Conservation (phyloP, 2,797 vertebrate genomes). For the Molossus molossus region DNA sequence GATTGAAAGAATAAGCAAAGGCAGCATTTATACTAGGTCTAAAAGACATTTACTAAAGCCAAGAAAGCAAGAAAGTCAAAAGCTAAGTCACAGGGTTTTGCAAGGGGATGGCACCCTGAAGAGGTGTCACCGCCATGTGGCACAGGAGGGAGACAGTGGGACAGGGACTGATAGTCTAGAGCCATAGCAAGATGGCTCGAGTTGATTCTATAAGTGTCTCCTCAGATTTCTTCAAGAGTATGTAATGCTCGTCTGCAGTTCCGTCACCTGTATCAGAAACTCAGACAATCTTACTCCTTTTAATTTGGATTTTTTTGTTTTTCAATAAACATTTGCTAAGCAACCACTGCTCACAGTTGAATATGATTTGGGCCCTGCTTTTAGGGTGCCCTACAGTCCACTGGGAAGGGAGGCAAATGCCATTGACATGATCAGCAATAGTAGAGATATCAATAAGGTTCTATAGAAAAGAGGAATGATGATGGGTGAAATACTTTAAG, state of each 20-base stretch:
- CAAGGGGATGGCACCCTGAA: background rate
- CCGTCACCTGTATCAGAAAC: background rate
- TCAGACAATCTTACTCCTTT: background rate
- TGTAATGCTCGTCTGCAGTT: background rate
- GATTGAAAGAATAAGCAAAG: background rate
- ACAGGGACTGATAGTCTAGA: background rate
- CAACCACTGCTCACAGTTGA: background rate
- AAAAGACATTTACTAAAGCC: constrained; percentile 10
- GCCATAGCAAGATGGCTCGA: background rate
- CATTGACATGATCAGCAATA: background rate
- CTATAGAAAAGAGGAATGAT: background rate
- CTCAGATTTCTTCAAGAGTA: background rate
- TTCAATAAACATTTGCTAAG: background rate
- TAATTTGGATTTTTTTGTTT: background rate
- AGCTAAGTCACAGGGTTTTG: background rate
- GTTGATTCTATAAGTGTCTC: background rate
- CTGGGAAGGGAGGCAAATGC: background rate
- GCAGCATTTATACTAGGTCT: background rate
- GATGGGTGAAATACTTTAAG: background rate
- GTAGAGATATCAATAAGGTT: background rate
- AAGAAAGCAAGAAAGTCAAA: background rate
- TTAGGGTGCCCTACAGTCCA: background rate
- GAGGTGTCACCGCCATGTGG: fast-evolving
- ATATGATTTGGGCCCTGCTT: background rate
- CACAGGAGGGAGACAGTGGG: fast-evolving